Conservation (phyloP, 1,140 invertebrate species). For the Bombus waltoni region DNA sequence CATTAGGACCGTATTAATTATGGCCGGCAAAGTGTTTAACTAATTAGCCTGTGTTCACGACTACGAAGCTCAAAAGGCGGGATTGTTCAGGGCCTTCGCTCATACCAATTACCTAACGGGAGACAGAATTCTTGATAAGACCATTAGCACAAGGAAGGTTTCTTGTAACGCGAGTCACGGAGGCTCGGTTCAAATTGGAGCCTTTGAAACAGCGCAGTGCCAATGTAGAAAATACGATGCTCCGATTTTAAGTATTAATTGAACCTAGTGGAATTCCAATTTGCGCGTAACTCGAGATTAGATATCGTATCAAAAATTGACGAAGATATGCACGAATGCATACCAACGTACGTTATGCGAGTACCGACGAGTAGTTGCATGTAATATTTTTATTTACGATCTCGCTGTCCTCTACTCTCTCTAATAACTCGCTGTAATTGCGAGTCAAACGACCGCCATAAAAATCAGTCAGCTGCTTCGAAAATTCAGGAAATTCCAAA, state of each 20-base stretch:
- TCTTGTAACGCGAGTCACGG: background rate
- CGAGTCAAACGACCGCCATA: too few species aligned
- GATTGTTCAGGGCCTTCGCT: background rate
- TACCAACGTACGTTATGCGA: background rate
- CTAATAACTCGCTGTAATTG: too few species aligned
- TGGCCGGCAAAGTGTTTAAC: constrained; percentile 41
- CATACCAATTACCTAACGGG: constrained; percentile 20
- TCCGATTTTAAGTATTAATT: background rate
- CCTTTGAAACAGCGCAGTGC: background rate
- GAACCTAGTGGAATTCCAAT: too few species aligned
- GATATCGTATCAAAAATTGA: background rate
- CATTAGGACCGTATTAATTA: constrained; percentile 55
- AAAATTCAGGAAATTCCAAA: background rate
- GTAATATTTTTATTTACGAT: background rate
- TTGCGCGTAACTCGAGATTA: background rate
- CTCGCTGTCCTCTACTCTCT: too few species aligned
- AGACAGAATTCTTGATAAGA: background rate
- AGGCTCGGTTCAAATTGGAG: background rate
- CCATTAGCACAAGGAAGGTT: background rate
- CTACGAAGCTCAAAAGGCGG: background rate
- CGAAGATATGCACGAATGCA: background rate
- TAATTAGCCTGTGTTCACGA: constrained; percentile 34
- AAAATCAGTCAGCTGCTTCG: background rate
- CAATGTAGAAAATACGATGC: background rate
- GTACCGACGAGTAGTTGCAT: background rate